phyloP scores from a whole-genome alignment of 1,140 invertebrate genomes.

The Cydia splendana region DNA sequence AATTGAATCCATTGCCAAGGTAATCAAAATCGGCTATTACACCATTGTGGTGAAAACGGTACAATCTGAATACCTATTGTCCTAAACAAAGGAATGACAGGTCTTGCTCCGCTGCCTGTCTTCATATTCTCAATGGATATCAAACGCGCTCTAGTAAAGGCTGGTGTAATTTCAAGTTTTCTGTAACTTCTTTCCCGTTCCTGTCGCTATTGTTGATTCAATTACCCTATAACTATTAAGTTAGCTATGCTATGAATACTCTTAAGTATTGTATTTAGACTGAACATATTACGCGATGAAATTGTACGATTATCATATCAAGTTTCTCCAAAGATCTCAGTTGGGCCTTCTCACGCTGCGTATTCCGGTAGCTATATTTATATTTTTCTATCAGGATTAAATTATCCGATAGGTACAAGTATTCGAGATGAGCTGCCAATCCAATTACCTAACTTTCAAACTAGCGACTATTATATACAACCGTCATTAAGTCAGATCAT shows the following conservation, averaged over 20 bases:
- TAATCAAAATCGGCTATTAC: slow-evolving; percentile 36
- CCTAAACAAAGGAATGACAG: slow-evolving; percentile 64
- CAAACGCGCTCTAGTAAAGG: slow-evolving; percentile 45
- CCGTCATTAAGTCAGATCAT: background rate
- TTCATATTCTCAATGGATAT: slow-evolving; percentile 47
- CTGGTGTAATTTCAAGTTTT: slow-evolving; percentile 41
- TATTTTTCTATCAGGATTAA: background rate
- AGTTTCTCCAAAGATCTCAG: too few species aligned
- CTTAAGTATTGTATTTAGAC: background rate
- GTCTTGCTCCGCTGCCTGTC: slow-evolving; percentile 38
- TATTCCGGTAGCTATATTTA: too few species aligned
- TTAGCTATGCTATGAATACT: background rate
- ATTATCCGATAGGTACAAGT: background rate
- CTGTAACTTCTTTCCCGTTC: background rate
- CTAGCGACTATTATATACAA: background rate
- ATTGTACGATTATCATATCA: background rate
- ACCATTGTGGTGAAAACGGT: slow-evolving; percentile 37
- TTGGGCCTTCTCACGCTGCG: too few species aligned
- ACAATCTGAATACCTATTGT: slow-evolving; percentile 50
- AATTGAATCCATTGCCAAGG: slow-evolving; percentile 54
- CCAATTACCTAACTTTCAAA: background rate
- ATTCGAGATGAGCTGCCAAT: background rate
- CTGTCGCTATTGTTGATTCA: background rate
- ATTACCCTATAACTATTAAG: background rate
- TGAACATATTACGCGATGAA: background rate